A percentile compares a stretch with the other conserved stretches of the same genome.
phyloP scores from a whole-genome alignment of 2,888 invertebrate genomes.

The Diplazon laetatorius region DNA sequence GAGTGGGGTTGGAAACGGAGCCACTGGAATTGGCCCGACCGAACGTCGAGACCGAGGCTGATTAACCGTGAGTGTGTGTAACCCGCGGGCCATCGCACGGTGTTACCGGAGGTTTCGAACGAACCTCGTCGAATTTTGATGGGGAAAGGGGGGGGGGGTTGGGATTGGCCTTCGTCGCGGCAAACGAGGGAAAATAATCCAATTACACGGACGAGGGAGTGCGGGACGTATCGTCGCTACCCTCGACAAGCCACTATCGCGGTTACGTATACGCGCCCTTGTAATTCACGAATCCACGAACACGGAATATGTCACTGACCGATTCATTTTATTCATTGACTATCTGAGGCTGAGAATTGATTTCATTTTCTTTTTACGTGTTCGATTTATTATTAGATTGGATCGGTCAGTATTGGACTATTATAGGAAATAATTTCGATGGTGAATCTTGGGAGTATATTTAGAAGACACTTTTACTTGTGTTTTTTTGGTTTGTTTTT shows the following conservation, averaged over 20 bases:
- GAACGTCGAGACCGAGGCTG: slow-evolving; percentile 37
- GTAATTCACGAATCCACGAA: slow-evolving; percentile 27
- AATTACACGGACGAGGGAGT: slow-evolving; percentile 65
- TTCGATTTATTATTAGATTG: too few species aligned
- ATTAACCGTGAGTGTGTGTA: slow-evolving; percentile 68
- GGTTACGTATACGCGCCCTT: slow-evolving; percentile 40
- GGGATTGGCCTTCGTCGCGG: slow-evolving; percentile 57
- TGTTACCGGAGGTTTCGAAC: slow-evolving; percentile 34
- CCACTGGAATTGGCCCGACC: slow-evolving; percentile 23
- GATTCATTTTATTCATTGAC: slow-evolving; percentile 4
- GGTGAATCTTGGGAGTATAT: too few species aligned
- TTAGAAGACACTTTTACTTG: too few species aligned
- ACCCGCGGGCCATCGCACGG: slow-evolving; percentile 63
- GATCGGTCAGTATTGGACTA: too few species aligned
- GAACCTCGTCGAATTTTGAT: slow-evolving; percentile 63
- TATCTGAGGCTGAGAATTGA: too few species aligned
- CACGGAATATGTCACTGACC: background rate
- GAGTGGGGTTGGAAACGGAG: too few species aligned
- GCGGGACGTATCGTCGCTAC: slow-evolving; percentile 30
- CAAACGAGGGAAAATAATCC: slow-evolving; percentile 71
- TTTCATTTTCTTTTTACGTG: too few species aligned
- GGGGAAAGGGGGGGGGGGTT: slow-evolving; percentile 47
- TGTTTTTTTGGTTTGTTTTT: too few species aligned
- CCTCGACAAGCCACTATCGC: slow-evolving; percentile 13
- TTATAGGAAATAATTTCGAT: too few species aligned